These are phyloP conservation scores for Lutjanus campechanus DNA, from an alignment of 2,797 vertebrate species.

Conservation along the genomic window DNA sequence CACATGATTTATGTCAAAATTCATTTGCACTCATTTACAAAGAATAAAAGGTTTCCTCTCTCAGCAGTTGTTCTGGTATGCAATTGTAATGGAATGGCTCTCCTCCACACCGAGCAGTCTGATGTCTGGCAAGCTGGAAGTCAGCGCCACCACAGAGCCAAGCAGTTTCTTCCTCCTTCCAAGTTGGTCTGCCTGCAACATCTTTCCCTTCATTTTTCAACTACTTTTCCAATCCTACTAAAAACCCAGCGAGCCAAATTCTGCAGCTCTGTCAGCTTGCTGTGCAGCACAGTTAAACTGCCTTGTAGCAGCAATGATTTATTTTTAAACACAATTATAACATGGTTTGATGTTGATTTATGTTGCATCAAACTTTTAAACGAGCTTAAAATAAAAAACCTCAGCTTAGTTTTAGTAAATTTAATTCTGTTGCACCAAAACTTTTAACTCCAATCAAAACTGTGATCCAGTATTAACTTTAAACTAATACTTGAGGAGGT, in stretches of 20 bases:
- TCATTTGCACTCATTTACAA: not conserved
- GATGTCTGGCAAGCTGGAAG: not conserved
- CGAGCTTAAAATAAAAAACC: no score
- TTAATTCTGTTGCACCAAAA: no score
- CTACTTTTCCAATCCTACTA: not conserved
- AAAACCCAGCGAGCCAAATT: not conserved
- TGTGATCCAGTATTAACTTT: no score
- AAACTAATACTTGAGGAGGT: no score
- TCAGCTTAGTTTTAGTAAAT: no score
- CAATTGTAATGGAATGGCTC: not conserved
- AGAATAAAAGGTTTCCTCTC: not conserved
- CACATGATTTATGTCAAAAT: slow-evolving; percentile 5
- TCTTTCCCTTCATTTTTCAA: slow-evolving; percentile 16
- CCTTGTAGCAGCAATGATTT: no score
- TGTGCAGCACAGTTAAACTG: no score
- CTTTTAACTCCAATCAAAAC: no score
- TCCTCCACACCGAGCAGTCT: not conserved
- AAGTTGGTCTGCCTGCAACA: slow-evolving; percentile 1
- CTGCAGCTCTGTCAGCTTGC: not conserved
- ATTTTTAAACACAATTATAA: no score
- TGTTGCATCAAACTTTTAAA: no score
- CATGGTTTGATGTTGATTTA: no score
- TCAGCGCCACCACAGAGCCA: not conserved
- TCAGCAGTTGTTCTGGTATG: not conserved
- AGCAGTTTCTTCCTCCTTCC: slow-evolving; percentile 2